phyloP scores from a whole-genome alignment of 2,113 vertebrate genomes.

The Tachysurus fulvidraco region DNA sequence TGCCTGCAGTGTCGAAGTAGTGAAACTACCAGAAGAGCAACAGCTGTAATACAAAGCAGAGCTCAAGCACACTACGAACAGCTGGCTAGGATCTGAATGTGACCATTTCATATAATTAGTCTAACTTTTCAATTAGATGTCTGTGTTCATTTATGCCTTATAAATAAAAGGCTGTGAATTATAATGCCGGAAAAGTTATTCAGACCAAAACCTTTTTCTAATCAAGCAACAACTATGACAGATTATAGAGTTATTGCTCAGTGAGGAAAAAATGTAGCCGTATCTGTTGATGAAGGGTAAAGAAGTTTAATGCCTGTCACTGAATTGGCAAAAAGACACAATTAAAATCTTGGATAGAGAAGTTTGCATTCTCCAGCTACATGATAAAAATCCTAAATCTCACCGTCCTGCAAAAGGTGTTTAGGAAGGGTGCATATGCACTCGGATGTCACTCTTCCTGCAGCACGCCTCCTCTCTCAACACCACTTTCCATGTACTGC shows the following conservation, averaged over 20 bases:
- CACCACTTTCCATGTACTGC: neutral
- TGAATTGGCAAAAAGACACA: neutral
- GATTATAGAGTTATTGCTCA: neutral
- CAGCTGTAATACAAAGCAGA: neutral
- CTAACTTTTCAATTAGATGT: neutral
- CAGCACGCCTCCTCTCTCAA: neutral
- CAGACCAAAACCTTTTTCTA: neutral
- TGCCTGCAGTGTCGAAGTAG: neutral
- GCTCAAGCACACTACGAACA: neutral
- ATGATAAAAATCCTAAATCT: neutral
- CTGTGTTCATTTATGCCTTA: neutral
- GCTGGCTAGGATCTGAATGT: neutral
- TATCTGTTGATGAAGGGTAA: neutral
- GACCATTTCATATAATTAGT: neutral
- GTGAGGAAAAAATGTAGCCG: neutral
- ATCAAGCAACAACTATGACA: neutral
- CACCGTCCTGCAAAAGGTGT: neutral
- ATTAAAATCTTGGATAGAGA: neutral
- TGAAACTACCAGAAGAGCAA: neutral
- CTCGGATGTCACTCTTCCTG: neutral
- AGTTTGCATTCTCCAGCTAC: neutral
- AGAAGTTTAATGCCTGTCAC: neutral
- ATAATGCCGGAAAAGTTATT: neutral
- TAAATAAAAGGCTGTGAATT: neutral
- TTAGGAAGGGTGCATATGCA: neutral